Evolutionary conservation across 2,113 vertebrate genomes (phyloP).

Genomic region (Colossoma macropomum): DNA sequence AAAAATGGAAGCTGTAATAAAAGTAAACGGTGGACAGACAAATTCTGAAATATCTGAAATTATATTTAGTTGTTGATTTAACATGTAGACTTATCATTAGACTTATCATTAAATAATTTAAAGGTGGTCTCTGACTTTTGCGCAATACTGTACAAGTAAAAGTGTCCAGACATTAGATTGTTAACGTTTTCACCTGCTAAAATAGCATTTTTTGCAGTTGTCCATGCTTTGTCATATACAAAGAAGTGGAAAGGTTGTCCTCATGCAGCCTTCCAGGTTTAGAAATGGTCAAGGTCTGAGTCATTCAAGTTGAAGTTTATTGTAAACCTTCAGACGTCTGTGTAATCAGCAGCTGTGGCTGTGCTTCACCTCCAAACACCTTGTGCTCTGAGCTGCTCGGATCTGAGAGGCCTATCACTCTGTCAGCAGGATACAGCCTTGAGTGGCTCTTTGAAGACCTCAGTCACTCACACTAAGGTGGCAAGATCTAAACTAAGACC

Average conservation of each 20-base stretch:
- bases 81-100: too few species aligned
- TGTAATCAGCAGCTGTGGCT: not conserved
- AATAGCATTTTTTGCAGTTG: too few species aligned
- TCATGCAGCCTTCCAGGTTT: not conserved
- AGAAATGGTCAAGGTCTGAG: not conserved
- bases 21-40: too few species aligned
- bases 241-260: not conserved
- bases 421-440: not conserved
- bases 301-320: not conserved
- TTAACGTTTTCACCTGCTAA: too few species aligned
- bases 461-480: not conserved
- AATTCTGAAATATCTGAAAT: too few species aligned
- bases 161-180: too few species aligned
- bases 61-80: too few species aligned
- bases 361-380: slow-evolving; percentile 28
- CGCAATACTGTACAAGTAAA: too few species aligned
- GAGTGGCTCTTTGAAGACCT: slow-evolving; percentile 20
- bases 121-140: too few species aligned
- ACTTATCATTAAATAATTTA: too few species aligned
- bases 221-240: not conserved
- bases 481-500: slow-evolving; percentile 22
- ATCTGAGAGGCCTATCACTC: slow-evolving; percentile 20
- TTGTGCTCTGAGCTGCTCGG: not conserved
- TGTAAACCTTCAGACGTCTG: not conserved
- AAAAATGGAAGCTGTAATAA: too few species aligned